These are phyloP conservation scores for Clarias laeviceps DNA, from an alignment of 2,797 vertebrate genomes.

Conservation along the genomic window DNA sequence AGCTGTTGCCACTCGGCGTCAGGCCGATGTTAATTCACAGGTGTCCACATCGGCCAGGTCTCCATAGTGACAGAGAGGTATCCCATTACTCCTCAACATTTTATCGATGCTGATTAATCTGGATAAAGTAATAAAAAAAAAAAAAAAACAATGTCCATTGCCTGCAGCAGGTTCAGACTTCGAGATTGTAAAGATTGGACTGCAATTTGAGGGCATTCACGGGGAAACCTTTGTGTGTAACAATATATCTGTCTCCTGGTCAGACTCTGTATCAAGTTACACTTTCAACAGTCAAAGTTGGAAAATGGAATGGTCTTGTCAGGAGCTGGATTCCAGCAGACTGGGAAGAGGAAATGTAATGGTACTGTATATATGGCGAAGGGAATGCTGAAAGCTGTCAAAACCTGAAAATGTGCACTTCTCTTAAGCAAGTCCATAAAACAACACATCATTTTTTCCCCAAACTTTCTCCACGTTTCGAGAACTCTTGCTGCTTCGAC, in stretches of 20 bases:
- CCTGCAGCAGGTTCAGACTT: constrained; percentile 18
- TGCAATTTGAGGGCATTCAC: constrained; percentile 48
- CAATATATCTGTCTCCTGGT: constrained; percentile 23
- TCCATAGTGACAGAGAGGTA: constrained; percentile 54
- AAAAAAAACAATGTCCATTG: constrained; percentile 48
- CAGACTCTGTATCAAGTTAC: constrained; percentile 22
- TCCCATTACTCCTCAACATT: constrained; percentile 58
- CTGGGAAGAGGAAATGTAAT: not conserved
- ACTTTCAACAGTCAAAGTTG: constrained; percentile 3
- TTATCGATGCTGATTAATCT: constrained; percentile 58
- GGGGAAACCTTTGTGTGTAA: constrained; percentile 31
- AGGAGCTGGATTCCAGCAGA: constrained; percentile 11
- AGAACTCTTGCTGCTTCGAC: not conserved
- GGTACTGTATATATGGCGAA: not conserved
- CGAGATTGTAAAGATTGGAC: constrained; percentile 33
- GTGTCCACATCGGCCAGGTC: constrained; percentile 53
- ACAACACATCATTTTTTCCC: not conserved
- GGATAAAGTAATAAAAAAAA: not conserved
- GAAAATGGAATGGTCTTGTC: not conserved
- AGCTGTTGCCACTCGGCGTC: constrained; percentile 51
- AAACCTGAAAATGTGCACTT: not conserved
- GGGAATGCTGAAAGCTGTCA: constrained; percentile 24
- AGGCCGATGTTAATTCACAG: constrained; percentile 59
- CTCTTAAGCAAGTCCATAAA: not conserved
- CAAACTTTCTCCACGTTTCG: not conserved